Percentiles rank a stretch among this genome's conserved stretches.
These are phyloP conservation scores for Drosophila pseudotakahashii DNA, from an alignment of 2,888 invertebrate genomes.

Conservation along the genomic window DNA sequence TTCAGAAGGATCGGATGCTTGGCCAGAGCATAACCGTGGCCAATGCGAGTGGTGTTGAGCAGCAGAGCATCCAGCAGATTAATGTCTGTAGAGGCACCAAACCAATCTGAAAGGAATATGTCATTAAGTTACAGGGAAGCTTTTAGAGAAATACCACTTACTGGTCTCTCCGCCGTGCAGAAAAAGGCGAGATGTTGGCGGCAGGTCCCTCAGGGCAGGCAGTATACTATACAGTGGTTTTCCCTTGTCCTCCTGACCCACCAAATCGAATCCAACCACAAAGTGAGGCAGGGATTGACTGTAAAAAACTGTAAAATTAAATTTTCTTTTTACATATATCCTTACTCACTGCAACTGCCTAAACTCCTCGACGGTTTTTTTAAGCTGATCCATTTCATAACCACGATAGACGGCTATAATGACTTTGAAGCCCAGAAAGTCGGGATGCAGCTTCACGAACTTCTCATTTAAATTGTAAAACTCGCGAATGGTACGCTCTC, in stretches of 20 bases:
- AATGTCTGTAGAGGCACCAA: conserved; percentile 85
- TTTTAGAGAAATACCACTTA: conserved; percentile 44
- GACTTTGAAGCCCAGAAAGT: conserved; percentile 87
- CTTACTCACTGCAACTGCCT: conserved; percentile 69
- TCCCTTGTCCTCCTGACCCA: conserved; percentile 88
- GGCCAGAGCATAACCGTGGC: conserved; percentile 82
- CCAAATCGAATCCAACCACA: conserved; percentile 88
- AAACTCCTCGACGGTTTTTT: conserved; percentile 63
- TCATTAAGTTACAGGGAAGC: fast-evolving
- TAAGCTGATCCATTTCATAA: conserved; percentile 43
- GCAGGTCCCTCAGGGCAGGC: conserved; percentile 65
- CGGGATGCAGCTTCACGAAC: conserved; percentile 85
- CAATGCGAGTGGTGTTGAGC: conserved; percentile 83
- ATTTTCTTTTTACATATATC: too few species aligned
- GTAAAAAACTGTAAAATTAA: background rate
- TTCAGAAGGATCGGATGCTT: conserved; percentile 83
- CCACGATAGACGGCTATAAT: conserved; percentile 84
- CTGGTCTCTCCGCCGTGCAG: conserved; percentile 89
- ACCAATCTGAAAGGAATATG: conserved; percentile 84
- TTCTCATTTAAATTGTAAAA: conserved; percentile 83
- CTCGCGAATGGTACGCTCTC: conserved; percentile 83
- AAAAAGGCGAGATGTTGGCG: conserved; percentile 85
- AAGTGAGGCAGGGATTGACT: conserved; percentile 85
- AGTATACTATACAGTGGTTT: conserved; percentile 84
- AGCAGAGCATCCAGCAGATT: conserved; percentile 86